A percentile compares a stretch with the other conserved stretches of the same genome.
Conservation (phyloP, 2,797 vertebrate genomes). For the Limosa lapponica region DNA sequence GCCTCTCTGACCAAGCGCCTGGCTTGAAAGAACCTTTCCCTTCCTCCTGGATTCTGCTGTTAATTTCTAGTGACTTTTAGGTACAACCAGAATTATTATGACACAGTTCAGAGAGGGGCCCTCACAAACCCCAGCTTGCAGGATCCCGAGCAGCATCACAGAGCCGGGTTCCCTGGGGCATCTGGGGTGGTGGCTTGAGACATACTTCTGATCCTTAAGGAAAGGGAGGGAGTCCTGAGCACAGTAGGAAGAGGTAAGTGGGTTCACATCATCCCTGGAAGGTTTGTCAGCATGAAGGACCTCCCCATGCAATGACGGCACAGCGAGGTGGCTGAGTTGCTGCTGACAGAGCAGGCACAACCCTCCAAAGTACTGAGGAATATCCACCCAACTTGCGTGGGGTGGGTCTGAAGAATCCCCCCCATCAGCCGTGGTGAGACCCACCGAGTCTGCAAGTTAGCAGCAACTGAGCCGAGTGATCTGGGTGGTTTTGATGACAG, state of each 20-base stretch:
- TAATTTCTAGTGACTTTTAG: background rate
- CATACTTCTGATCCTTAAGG: background rate
- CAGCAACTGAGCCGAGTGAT: background rate
- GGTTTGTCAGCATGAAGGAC: background rate
- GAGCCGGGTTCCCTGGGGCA: background rate
- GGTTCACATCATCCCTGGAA: slow-evolving; percentile 6
- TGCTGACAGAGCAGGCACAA: background rate
- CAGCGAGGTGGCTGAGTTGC: background rate
- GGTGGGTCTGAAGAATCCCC: background rate
- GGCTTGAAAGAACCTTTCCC: background rate
- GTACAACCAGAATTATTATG: background rate
- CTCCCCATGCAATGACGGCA: background rate
- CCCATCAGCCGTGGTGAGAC: background rate
- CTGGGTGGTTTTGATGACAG: background rate
- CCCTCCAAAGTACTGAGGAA: background rate
- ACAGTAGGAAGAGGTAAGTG: slow-evolving; percentile 20
- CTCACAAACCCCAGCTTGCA: background rate
- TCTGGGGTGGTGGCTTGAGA: background rate
- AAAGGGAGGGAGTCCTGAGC: slow-evolving; percentile 28
- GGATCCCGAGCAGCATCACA: background rate
- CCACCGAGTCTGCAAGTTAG: background rate
- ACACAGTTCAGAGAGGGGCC: background rate
- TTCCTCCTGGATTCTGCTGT: background rate
- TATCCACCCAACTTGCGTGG: background rate
- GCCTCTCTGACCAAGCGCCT: background rate